Evolutionary conservation across 2,797 vertebrate genomes (phyloP).

Genomic region (Limosa lapponica): DNA sequence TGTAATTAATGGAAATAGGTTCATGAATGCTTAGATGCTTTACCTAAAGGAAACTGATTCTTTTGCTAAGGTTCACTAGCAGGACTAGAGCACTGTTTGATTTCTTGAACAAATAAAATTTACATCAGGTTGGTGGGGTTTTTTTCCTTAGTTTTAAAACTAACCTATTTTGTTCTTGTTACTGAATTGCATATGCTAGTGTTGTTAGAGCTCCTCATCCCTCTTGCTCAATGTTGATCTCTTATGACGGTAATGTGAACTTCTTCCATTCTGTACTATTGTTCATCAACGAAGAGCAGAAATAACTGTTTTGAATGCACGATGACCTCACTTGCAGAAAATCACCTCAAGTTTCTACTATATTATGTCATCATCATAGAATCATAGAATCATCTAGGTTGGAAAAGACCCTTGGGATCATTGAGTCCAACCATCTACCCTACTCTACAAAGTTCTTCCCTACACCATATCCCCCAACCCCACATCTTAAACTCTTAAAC

Average conservation of each 20-base stretch:
- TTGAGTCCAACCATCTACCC: no score
- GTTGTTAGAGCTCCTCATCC: not conserved
- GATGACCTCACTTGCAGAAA: not conserved
- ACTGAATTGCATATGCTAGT: not conserved
- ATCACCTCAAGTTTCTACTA: not conserved
- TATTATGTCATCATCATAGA: not conserved
- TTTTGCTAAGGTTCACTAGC: not conserved
- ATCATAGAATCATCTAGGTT: no score
- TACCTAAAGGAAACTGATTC: not conserved
- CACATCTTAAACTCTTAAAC: no score
- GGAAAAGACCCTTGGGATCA: no score
- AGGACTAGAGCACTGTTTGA: not conserved
- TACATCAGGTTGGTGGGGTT: not conserved
- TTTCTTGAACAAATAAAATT: not conserved
- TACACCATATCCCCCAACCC: no score
- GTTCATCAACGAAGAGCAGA: not conserved
- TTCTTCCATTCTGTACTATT: not conserved
- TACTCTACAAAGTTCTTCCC: no score
- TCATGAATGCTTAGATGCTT: not conserved
- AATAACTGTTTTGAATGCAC: not conserved
- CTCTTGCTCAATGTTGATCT: not conserved
- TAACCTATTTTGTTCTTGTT: not conserved
- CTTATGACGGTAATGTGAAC: not conserved
- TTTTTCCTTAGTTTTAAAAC: not conserved
- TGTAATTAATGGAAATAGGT: not conserved